Conservation (phyloP, 2,797 vertebrate genomes). For the Lepus oiostolus region DNA sequence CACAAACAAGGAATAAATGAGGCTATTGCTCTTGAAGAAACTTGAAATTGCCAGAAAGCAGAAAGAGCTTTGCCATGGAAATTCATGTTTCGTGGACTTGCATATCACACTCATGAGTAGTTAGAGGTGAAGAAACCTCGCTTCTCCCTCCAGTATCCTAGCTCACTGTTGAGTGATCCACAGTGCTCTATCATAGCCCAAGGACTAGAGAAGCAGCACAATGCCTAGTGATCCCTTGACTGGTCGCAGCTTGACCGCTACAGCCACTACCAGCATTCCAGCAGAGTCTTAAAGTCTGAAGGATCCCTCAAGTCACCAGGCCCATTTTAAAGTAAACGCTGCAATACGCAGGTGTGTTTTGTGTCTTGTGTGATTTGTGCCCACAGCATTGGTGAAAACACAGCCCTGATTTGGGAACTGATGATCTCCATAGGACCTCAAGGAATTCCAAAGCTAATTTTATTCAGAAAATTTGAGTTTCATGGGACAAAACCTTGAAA, state of each 20-base stretch:
- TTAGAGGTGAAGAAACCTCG: neutral
- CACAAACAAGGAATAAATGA: neutral
- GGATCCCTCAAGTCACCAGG: neutral
- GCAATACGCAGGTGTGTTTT: neutral
- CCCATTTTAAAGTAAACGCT: slow-evolving; percentile 11
- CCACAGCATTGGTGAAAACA: neutral
- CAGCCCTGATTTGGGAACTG: neutral
- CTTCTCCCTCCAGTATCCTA: neutral
- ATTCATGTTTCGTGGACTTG: neutral
- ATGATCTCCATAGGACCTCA: neutral
- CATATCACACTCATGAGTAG: neutral
- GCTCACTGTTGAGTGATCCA: neutral
- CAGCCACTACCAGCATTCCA: neutral
- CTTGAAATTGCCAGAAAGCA: neutral
- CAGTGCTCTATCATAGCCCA: neutral
- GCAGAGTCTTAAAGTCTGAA: neutral
- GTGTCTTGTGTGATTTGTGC: neutral
- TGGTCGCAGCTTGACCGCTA: neutral
- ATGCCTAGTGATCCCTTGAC: neutral
- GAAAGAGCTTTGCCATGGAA: neutral
- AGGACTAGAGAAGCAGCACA: neutral
- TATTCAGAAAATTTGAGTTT: neutral
- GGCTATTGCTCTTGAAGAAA: neutral
- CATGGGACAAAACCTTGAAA: neutral
- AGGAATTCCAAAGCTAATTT: slow-evolving; percentile 14